Evolutionary conservation across 2,888 invertebrate genomes (phyloP).

Genomic region (Mythimna ferrago): DNA sequence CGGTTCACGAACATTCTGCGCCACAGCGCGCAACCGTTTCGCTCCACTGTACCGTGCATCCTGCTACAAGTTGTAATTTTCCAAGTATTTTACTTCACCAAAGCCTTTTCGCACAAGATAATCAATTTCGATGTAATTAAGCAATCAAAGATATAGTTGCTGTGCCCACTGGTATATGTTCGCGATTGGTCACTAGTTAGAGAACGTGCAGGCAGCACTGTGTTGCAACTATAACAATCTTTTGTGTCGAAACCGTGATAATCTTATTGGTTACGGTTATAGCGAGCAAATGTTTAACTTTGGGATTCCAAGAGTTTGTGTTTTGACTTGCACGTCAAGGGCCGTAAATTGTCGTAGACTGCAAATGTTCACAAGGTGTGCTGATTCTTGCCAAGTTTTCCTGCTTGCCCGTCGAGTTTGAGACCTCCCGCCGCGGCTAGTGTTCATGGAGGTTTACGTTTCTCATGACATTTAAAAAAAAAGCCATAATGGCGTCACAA

Average conservation of each 20-base stretch:
- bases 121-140: slow-evolving; percentile 41
- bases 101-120: slow-evolving; percentile 63
- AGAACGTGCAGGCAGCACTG: slow-evolving; percentile 14
- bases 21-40: slow-evolving; percentile 87
- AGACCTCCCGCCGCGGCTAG: slow-evolving; percentile 72
- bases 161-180: background rate
- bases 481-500: slow-evolving; percentile 75
- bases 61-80: slow-evolving; percentile 85
- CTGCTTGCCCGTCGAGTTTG: slow-evolving; percentile 65
- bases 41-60: slow-evolving; percentile 88
- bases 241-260: slow-evolving; percentile 65
- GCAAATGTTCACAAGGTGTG: slow-evolving; percentile 24
- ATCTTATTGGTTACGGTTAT: slow-evolving; percentile 68
- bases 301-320: slow-evolving; percentile 62
- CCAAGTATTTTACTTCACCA: slow-evolving; percentile 76
- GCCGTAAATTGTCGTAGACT: slow-evolving; percentile 61
- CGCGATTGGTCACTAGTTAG: slow-evolving; percentile 11
- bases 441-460: slow-evolving; percentile 64
- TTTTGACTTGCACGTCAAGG: slow-evolving; percentile 65
- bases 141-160: slow-evolving; percentile 26
- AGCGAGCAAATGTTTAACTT: slow-evolving; percentile 68
- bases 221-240: slow-evolving; percentile 47
- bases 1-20: slow-evolving; percentile 77
- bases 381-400: slow-evolving; percentile 67
- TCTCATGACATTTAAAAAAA: slow-evolving; percentile 76